Conservation (phyloP, 2,888 invertebrate genomes). For the Rhagonycha fulva region DNA sequence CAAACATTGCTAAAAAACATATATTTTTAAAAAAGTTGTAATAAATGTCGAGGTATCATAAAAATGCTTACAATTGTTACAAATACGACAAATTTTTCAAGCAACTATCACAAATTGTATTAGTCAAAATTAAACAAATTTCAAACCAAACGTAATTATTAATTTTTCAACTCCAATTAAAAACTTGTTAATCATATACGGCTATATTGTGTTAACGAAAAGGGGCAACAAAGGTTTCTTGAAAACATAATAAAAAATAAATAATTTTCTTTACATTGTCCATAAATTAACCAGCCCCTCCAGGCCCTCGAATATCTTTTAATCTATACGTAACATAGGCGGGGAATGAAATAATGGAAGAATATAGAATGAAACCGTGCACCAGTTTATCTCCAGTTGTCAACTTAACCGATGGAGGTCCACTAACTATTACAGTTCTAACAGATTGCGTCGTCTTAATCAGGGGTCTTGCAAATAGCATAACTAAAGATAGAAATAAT, state of each 20-base stretch:
- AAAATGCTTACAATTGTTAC: constrained; percentile 1
- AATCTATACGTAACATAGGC: not conserved
- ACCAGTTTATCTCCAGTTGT: not conserved
- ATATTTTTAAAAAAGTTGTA: not conserved
- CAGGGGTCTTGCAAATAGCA: not conserved
- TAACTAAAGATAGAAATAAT: not conserved
- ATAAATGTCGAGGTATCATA: not conserved
- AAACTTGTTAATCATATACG: not conserved
- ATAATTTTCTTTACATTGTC: not conserved
- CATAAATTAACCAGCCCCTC: not conserved
- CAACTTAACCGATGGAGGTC: constrained; percentile 1
- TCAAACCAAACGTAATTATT: not conserved
- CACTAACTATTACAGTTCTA: not conserved
- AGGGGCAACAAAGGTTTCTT: not conserved
- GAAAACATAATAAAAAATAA: not conserved
- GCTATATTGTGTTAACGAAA: not conserved
- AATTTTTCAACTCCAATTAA: not conserved
- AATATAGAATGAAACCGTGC: not conserved
- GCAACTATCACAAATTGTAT: not conserved
- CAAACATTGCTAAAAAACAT: constrained; percentile 21
- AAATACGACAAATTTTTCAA: not conserved
- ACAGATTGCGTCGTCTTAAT: constrained; percentile 1
- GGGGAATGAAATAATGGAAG: not conserved
- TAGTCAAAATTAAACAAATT: not conserved
- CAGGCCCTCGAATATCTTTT: not conserved